These are phyloP conservation scores for Lophotis ruficrista DNA, from an alignment of 2,113 vertebrate genomes.

Conservation along the genomic window DNA sequence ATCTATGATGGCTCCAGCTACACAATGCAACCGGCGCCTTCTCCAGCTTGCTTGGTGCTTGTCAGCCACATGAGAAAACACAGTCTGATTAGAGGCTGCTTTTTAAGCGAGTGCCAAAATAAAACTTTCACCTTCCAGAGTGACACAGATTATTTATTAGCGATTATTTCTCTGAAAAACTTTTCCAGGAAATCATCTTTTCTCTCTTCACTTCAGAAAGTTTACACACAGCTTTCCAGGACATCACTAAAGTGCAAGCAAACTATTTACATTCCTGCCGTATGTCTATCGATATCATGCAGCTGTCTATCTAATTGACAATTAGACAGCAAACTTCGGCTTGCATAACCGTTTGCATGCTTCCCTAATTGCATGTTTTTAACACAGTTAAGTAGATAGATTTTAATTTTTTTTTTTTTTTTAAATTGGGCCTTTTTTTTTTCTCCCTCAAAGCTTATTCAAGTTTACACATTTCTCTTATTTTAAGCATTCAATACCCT, in stretches of 20 bases:
- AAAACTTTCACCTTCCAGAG: not conserved
- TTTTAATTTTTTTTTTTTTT: not conserved
- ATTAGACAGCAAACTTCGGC: constrained; percentile 29
- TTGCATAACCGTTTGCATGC: constrained; percentile 33
- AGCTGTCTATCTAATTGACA: constrained; percentile 51
- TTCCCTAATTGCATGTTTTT: not conserved
- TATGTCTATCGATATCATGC: constrained; percentile 30
- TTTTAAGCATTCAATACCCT: not conserved
- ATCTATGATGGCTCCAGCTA: not conserved
- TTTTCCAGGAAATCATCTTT: constrained; percentile 21
- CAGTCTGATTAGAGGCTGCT: not conserved
- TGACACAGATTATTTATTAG: constrained; percentile 9
- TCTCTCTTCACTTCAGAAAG: constrained; percentile 30
- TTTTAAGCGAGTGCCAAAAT: not conserved
- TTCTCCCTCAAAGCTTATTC: not conserved
- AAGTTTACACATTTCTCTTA: not conserved
- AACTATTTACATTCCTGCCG: constrained; percentile 55
- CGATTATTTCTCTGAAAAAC: not conserved
- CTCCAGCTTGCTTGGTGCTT: not conserved
- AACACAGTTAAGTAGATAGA: not conserved
- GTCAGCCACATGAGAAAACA: not conserved
- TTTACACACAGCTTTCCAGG: constrained; percentile 58
- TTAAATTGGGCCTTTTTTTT: not conserved
- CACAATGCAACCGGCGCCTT: not conserved
- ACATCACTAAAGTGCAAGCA: constrained; percentile 40